phyloP scores from a whole-genome alignment of 2,797 vertebrate species.

The Malacoraja senta region DNA sequence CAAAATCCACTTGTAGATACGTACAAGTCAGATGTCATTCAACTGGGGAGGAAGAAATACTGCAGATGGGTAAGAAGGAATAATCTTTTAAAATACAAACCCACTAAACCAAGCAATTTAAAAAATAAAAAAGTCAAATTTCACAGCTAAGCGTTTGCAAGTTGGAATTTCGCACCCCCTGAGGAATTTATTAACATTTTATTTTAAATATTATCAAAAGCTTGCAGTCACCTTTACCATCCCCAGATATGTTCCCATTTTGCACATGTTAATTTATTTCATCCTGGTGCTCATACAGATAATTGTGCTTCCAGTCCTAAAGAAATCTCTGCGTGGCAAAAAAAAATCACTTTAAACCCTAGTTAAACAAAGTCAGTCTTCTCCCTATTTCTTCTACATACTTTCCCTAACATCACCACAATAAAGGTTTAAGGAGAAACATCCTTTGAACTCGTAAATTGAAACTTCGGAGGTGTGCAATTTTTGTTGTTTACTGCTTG shows the following conservation, averaged over 20 bases:
- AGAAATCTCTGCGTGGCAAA: neutral
- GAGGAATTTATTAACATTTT: neutral
- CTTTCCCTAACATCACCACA: neutral
- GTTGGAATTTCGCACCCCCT: neutral
- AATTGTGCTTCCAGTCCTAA: neutral
- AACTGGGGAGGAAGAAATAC: neutral
- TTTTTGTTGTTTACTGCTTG: neutral
- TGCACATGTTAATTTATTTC: neutral
- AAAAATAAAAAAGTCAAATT: conserved; percentile 6
- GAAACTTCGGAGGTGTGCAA: neutral
- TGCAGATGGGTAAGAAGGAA: neutral
- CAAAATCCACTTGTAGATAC: neutral
- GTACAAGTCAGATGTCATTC: neutral
- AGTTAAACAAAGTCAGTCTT: conserved; percentile 1
- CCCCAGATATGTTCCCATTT: neutral
- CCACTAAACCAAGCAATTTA: neutral
- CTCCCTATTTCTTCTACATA: too few relatives aligned
- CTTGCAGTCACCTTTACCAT: too few relatives aligned
- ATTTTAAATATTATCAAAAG: too few relatives aligned
- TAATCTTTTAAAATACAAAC: neutral
- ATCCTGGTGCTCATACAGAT: neutral
- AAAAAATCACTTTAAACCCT: neutral
- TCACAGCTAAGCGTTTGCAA: neutral
- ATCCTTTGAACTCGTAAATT: neutral
- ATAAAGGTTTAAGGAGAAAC: neutral